Conservation (phyloP, 2,113 vertebrate genomes). For the Isurus oxyrinchus region DNA sequence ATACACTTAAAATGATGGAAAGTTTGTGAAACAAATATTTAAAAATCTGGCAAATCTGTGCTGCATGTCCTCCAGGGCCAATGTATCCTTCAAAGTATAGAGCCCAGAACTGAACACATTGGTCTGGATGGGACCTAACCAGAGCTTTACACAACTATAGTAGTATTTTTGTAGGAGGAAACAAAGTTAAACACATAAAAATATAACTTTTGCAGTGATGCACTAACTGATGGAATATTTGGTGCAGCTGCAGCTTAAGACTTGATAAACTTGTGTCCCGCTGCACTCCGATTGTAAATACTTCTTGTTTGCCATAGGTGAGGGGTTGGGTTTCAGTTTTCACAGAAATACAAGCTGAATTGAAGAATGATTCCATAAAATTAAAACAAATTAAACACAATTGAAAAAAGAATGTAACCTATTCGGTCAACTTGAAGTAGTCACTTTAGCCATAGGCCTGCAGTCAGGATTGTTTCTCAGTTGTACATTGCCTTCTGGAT, state of each 20-base stretch:
- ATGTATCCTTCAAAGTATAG: no score
- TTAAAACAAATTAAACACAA: neutral
- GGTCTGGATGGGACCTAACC: no score
- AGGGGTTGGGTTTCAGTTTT: neutral
- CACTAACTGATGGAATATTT: neutral
- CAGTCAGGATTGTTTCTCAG: neutral
- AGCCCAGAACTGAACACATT: no score
- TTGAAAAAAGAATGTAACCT: neutral
- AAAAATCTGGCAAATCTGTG: no score
- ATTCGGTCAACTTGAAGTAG: neutral
- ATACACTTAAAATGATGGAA: no score
- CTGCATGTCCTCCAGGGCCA: no score
- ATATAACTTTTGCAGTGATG: neutral
- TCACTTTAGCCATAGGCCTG: neutral
- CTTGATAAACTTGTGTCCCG: neutral
- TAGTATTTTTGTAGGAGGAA: no score
- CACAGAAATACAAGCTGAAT: neutral
- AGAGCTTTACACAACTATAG: no score
- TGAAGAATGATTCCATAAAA: neutral
- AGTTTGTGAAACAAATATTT: no score
- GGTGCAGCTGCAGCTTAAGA: neutral
- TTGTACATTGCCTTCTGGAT: neutral
- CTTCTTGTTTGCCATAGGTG: neutral
- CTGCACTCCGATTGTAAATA: no score
- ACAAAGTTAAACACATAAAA: no score